Percentiles rank a stretch among this genome's conserved stretches.
Conservation (phyloP, 2,888 invertebrate genomes). For the Drosophila formosana region DNA sequence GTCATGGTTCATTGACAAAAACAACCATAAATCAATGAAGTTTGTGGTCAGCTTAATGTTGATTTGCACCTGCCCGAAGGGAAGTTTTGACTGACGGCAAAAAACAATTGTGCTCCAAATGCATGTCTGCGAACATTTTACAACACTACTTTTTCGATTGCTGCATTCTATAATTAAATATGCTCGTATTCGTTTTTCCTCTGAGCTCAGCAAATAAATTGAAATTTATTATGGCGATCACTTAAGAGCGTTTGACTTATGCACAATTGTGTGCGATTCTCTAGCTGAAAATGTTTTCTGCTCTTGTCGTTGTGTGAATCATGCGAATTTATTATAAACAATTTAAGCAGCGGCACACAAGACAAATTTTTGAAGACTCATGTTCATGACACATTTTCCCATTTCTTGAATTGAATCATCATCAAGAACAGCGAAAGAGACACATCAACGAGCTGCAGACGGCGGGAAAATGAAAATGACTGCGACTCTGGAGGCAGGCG, state of each 20-base stretch:
- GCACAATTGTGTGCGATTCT: conserved; percentile 57
- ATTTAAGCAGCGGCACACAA: conserved; percentile 44
- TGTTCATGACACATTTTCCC: conserved; percentile 67
- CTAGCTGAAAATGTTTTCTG: conserved; percentile 23
- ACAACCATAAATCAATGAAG: conserved; percentile 59
- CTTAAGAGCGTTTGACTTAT: conserved; percentile 67
- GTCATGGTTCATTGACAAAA: conserved; percentile 56
- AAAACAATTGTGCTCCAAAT: not conserved
- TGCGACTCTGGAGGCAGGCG: not conserved
- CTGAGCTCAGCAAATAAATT: conserved; percentile 53
- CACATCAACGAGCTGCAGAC: conserved; percentile 22
- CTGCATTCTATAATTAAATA: conserved; percentile 14
- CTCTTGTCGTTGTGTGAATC: conserved; percentile 53
- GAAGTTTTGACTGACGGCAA: not conserved
- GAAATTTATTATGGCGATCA: conserved; percentile 71
- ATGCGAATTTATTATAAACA: conserved; percentile 71
- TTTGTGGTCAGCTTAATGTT: conserved; percentile 38
- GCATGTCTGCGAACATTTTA: not conserved
- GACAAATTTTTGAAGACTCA: conserved; percentile 44
- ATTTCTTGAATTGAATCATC: conserved; percentile 66
- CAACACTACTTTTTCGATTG: not conserved
- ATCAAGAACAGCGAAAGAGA: conserved; percentile 31
- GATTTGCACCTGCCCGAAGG: conserved; percentile 17
- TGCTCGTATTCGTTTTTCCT: not conserved
- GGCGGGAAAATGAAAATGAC: not conserved